phyloP scores from a whole-genome alignment of 2,113 vertebrate genomes.

The Okapia johnstoni region DNA sequence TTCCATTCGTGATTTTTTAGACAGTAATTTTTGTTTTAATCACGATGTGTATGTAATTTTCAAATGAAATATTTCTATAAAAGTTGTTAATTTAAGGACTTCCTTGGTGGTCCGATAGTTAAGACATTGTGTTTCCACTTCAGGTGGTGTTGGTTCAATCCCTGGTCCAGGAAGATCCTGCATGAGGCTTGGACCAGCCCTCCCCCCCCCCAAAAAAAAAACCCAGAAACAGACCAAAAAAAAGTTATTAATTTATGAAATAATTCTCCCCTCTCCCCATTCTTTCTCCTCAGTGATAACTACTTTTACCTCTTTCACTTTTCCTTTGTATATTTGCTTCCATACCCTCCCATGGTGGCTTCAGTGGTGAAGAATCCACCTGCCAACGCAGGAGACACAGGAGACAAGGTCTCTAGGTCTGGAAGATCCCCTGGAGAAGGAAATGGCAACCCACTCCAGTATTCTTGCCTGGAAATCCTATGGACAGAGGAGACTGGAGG shows the following conservation, averaged over 20 bases:
- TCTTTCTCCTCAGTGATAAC: background rate
- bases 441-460: background rate
- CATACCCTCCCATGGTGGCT: background rate
- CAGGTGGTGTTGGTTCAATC: background rate
- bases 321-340: background rate
- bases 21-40: background rate
- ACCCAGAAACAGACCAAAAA: background rate
- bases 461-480: background rate
- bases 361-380: background rate
- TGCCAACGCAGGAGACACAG: background rate
- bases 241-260: background rate
- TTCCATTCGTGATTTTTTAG: background rate
- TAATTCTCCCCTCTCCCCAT: background rate
- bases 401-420: background rate
- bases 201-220: accelerated
- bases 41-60: background rate
- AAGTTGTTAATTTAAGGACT: background rate
- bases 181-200: background rate
- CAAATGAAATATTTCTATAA: background rate
- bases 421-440: background rate
- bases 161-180: background rate
- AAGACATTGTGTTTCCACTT: background rate
- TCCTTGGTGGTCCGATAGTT: background rate
- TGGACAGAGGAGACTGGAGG: background rate
- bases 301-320: background rate